Evolutionary conservation across 2,113 vertebrate species (phyloP), one percentile per base, ranked within the genome.

Genomic region (Brachyistius frenatus): DNA sequence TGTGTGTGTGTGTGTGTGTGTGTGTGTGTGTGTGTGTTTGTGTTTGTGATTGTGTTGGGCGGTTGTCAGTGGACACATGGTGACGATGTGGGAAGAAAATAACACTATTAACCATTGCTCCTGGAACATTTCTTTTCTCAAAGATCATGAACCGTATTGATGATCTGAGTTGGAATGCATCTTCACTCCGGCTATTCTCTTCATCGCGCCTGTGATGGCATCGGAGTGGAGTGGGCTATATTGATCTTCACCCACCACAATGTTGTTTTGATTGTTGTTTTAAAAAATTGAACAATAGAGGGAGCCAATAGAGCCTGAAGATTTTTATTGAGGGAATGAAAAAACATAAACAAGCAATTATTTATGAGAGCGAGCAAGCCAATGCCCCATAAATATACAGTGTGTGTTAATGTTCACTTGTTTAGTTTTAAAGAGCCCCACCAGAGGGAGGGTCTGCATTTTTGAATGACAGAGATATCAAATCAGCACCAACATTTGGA

Each of bases 141-240:
- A 90, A 94, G 89, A 93, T 93, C 90, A 89, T 86, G 88, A 93
- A 91, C 89, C 49, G 32, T 91, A 94, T 94, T 89, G 93, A 94
- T 87, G 80, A 90, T 76, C 63, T 72, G 76, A 87, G 92, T 77
- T 91, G 88, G 77, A 88, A 90, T 82, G 85, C 88, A 81, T 89
- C 91, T 93, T 87, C 79, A 78, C 91, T 73, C 68, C 7, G 66
- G 74, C 84, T 83, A 47, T 86, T 83, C 85, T 86, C 81, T 70
- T 87, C 78, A 70, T 87, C 37, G 55, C 44, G 32, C 57, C 54
- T 30, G 39, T 66, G 71, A 89, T 74, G 80, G 84, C 35, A 50
- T 64, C 14, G 7, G 65, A 70, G 80, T 60, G 36, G 80, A 80
- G 88, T 63, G 67, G 61, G 49, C 3, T 66, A 58, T 92, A 93